phyloP scores from a whole-genome alignment of 2,113 vertebrate genomes.

The Prunella himalayana region DNA sequence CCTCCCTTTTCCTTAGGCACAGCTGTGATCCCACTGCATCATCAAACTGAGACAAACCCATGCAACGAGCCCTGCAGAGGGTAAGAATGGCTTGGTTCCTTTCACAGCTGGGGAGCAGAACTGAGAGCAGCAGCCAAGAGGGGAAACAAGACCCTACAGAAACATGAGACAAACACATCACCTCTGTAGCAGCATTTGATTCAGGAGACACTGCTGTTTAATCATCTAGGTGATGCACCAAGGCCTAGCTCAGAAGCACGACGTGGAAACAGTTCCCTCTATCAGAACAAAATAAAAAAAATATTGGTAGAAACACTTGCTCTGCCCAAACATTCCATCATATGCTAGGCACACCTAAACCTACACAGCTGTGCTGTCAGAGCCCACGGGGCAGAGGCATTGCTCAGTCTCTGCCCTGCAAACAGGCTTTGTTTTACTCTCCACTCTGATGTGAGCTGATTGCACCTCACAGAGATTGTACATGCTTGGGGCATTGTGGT shows the following conservation, averaged over 20 bases:
- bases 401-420: not conserved
- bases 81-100: constrained; percentile 53
- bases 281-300: not conserved
- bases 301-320: not conserved
- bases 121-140: not conserved
- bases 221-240: not conserved
- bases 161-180: not conserved
- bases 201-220: not conserved
- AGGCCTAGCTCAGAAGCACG: not conserved
- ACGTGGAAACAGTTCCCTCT: not conserved
- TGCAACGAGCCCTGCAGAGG: not conserved
- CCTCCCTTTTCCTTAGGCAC: not conserved
- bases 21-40: not conserved
- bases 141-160: not conserved
- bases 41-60: not conserved
- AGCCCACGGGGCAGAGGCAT: not conserved
- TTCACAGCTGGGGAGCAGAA: not conserved
- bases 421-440: not conserved
- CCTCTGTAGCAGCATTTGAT: not conserved
- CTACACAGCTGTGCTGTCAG: not conserved
- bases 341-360: not conserved
- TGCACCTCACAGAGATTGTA: constrained; percentile 16
- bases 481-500: accelerated
- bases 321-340: not conserved
- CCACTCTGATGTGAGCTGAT: not conserved